These are phyloP conservation scores for Deilephila elpenor DNA, from an alignment of 2,888 invertebrate genomes.

Conservation along the genomic window DNA sequence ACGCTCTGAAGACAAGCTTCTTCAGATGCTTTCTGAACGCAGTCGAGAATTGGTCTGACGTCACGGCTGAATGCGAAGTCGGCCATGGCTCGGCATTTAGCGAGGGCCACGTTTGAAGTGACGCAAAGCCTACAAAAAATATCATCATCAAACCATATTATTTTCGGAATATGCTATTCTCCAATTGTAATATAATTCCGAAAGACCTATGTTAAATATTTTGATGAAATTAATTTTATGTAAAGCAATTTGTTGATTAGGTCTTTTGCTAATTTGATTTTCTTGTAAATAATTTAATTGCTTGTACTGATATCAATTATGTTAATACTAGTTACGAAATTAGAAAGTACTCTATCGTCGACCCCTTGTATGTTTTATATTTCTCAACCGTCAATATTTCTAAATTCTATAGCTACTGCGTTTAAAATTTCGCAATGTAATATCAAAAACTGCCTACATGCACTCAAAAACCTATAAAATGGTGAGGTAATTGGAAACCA, in stretches of 20 bases:
- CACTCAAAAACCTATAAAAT: not conserved
- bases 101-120: slow-evolving; percentile 86
- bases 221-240: too few species aligned
- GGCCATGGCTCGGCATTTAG: slow-evolving; percentile 90
- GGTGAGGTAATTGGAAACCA: slow-evolving; percentile 11
- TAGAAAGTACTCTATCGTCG: not conserved
- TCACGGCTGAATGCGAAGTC: slow-evolving; percentile 91
- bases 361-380: not conserved
- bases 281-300: too few species aligned
- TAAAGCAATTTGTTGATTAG: too few species aligned
- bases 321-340: not conserved
- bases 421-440: not conserved
- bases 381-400: not conserved
- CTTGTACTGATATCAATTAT: not conserved
- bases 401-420: not conserved
- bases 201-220: too few species aligned
- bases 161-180: too few species aligned
- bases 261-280: too few species aligned
- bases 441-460: too few species aligned
- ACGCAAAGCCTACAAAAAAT: slow-evolving; percentile 85
- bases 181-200: too few species aligned
- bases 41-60: slow-evolving; percentile 91
- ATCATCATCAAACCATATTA: not conserved
- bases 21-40: slow-evolving; percentile 86
- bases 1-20: slow-evolving; percentile 87